Evolutionary conservation across 2,888 invertebrate genomes (phyloP), one percentile per base, ranked within the genome.

Genomic region (Andrena trimmerana): DNA sequence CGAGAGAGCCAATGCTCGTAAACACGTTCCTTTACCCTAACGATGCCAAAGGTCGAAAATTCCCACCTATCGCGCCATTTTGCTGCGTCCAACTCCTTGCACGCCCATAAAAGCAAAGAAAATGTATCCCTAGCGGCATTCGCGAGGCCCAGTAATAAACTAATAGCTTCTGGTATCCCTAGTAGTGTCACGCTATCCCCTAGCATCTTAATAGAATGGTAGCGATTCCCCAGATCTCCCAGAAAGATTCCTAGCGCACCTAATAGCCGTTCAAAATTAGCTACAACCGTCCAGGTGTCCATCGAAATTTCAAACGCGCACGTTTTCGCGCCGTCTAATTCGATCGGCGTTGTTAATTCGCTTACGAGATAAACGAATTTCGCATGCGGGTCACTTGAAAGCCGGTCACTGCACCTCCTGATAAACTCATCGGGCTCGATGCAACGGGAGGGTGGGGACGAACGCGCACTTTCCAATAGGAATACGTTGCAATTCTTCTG

Each of bases 1-100:
- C 67, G 50, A 78, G 27, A 68, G 74, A 78, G 83, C 83, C 83
- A 83, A 84, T 78, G 68, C 84, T 76, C 69, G 42, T 76, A 75
- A 84, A 83, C 69, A 78, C 69, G 74, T 69, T 78, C 68, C 72
- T 54, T 69, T 57, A 42, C 66, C 33, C 71, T 78, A 42, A 66
- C 78, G 36, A 66, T 72, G 78, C 70, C 65, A 83, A 57, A 81
- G 63, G 52, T 69, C 65, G 54, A 69, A 81, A 65, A 72, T 60
- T 83, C 36, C 27, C 33, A 65, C 54, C 54, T 36, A 31, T 31
- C 57, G 57, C n/a, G 31, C 54, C 54, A 59, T 5, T 70, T 29
- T 42, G 42, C 13, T 48, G 70, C 69, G 59, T n/a, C 42, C 57
- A 69, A 59, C n/a, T 54, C 27, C 33, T 24, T 24, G 69, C 57